Percentiles rank a stretch among this genome's conserved stretches.
These are phyloP conservation scores for Cardiocondyla obscurior DNA, from an alignment of 1,140 invertebrate genomes.

Conservation along the genomic window DNA sequence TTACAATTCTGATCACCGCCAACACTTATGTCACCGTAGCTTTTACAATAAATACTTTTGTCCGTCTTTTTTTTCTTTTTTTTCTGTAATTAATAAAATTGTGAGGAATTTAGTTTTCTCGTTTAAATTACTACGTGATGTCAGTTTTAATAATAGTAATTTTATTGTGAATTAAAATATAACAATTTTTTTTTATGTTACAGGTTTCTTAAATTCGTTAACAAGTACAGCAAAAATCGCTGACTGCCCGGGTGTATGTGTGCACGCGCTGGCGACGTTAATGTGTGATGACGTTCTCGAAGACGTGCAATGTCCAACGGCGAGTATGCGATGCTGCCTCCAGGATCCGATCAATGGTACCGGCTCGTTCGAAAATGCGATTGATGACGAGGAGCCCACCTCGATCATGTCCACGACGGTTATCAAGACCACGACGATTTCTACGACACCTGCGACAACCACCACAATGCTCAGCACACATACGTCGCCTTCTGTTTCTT, in stretches of 20 bases:
- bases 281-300: slow-evolving; percentile 93
- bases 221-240: slow-evolving; percentile 92
- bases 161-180: too few relatives aligned
- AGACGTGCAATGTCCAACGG: slow-evolving; percentile 90
- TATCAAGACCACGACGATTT: slow-evolving; percentile 56
- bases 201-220: slow-evolving; percentile 92
- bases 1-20: background rate
- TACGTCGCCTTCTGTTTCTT: slow-evolving; percentile 17
- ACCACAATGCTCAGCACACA: slow-evolving; percentile 50
- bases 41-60: background rate
- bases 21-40: background rate
- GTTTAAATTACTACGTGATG: too few relatives aligned
- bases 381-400: slow-evolving; percentile 71
- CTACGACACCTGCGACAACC: slow-evolving; percentile 60
- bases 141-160: too few relatives aligned
- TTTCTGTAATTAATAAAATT: background rate
- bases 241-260: slow-evolving; percentile 93
- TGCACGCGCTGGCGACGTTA: slow-evolving; percentile 91
- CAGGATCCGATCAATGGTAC: slow-evolving; percentile 86
- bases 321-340: slow-evolving; percentile 92
- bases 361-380: slow-evolving; percentile 64
- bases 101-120: background rate
- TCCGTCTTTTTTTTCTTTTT: background rate
- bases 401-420: slow-evolving; percentile 52
- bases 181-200: background rate